A percentile compares a stretch with the other conserved stretches of the same genome.
phyloP scores from a whole-genome alignment of 1,140 invertebrate genomes.

The Ericerus pela region DNA sequence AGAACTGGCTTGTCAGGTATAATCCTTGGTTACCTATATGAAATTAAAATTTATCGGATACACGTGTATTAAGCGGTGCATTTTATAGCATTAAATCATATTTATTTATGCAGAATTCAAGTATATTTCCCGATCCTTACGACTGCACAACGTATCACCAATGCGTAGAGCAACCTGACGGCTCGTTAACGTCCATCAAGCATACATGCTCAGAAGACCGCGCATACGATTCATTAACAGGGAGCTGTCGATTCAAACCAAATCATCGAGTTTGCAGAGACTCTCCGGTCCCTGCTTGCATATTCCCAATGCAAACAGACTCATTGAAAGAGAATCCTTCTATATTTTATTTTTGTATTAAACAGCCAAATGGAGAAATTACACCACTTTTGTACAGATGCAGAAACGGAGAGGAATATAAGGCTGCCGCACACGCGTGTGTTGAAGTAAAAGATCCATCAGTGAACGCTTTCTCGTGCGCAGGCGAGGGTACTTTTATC shows the following conservation, averaged over 20 bases:
- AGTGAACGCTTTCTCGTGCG: neutral
- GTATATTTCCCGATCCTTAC: conserved; percentile 14
- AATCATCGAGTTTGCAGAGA: conserved; percentile 14
- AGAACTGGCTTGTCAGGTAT: conserved; percentile 11
- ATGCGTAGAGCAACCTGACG: neutral
- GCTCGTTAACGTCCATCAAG: neutral
- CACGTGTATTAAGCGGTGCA: too few relatives aligned
- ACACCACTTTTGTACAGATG: conserved; percentile 18
- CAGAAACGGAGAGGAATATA: conserved; percentile 16
- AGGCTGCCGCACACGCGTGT: neutral
- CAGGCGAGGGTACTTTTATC: neutral
- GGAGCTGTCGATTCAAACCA: conserved; percentile 14
- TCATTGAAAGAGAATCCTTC: conserved; percentile 16
- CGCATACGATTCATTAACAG: conserved; percentile 16
- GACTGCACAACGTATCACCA: conserved; percentile 16
- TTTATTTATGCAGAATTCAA: conserved; percentile 1
- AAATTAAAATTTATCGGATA: too few relatives aligned
- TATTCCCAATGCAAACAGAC: conserved; percentile 8
- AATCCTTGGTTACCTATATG: too few relatives aligned
- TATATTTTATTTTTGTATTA: conserved; percentile 19
- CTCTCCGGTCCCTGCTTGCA: conserved; percentile 16
- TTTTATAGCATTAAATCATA: neutral
- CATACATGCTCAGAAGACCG: conserved; percentile 11
- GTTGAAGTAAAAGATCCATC: neutral
- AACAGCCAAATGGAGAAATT: neutral